These are phyloP conservation scores for Lamellibrachia satsuma DNA, from an alignment of 2,888 invertebrate species.

Conservation along the genomic window DNA sequence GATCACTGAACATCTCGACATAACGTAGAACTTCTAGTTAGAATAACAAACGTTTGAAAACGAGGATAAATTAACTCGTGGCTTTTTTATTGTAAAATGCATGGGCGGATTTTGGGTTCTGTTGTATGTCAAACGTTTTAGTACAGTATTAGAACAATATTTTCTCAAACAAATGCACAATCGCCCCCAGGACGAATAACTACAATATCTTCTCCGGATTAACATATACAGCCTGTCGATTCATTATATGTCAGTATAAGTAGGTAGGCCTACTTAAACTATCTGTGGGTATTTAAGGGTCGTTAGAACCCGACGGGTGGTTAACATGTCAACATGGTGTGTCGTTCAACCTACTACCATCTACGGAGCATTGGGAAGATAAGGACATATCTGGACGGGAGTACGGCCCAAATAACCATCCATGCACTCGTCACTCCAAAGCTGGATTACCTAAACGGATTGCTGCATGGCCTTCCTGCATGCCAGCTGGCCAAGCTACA, in stretches of 20 bases:
- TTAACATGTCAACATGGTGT: background rate
- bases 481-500: too few species aligned
- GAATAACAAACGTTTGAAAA: background rate
- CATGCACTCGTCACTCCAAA: too few species aligned
- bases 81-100: background rate
- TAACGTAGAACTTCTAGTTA: background rate
- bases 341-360: background rate
- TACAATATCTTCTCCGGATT: background rate
- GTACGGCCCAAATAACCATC: too few species aligned
- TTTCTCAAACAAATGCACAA: too few species aligned
- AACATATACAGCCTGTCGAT: background rate
- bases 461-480: too few species aligned
- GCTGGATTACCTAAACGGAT: too few species aligned
- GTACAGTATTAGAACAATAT: too few species aligned
- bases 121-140: background rate
- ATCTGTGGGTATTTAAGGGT: background rate
- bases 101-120: background rate
- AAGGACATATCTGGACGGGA: background rate
- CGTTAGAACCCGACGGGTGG: background rate
- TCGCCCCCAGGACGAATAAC: too few species aligned
- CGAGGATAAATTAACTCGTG: background rate
- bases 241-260: background rate
- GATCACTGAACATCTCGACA: background rate
- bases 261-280: background rate
- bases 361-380: background rate